These are phyloP conservation scores for Aradophagus sp. DNA, from an alignment of 1,140 invertebrate genomes.

Conservation along the genomic window DNA sequence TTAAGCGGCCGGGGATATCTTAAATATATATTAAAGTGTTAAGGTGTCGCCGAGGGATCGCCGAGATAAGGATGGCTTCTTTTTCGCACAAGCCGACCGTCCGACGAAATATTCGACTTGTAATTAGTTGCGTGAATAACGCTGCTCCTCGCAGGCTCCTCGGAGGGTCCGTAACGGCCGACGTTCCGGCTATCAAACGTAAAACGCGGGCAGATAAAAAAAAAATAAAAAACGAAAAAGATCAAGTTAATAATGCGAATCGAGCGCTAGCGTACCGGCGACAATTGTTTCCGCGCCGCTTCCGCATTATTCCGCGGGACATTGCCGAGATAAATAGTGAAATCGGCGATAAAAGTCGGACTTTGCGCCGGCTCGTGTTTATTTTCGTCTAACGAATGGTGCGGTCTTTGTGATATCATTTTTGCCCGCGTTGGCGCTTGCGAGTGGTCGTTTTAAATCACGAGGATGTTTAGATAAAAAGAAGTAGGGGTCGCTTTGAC, in stretches of 20 bases:
- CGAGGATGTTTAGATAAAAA: too few species aligned
- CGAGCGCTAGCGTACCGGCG: too few species aligned
- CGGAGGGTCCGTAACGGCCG: background rate
- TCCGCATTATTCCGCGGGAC: too few species aligned
- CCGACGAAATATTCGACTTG: constrained; percentile 50
- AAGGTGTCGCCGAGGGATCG: constrained; percentile 52
- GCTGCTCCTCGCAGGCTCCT: constrained; percentile 8
- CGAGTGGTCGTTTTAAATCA: too few species aligned
- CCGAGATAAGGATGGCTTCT: constrained; percentile 50
- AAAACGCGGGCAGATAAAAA: constrained; percentile 4
- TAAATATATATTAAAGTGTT: constrained; percentile 59
- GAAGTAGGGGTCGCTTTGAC: too few species aligned
- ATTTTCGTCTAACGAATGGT: too few species aligned
- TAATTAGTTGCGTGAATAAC: constrained; percentile 50
- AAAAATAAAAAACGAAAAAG: too few species aligned
- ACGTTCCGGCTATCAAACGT: background rate
- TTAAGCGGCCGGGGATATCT: constrained; percentile 51
- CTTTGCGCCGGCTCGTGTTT: background rate
- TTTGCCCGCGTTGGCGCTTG: too few species aligned
- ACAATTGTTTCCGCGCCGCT: too few species aligned
- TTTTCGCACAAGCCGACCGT: constrained; percentile 19
- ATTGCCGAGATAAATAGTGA: too few species aligned
- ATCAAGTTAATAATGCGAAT: too few species aligned
- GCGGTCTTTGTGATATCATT: too few species aligned
- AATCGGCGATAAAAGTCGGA: background rate